These are phyloP conservation scores for Drosophila novamexicana DNA, from an alignment of 1,140 invertebrate genomes.

Conservation along the genomic window DNA sequence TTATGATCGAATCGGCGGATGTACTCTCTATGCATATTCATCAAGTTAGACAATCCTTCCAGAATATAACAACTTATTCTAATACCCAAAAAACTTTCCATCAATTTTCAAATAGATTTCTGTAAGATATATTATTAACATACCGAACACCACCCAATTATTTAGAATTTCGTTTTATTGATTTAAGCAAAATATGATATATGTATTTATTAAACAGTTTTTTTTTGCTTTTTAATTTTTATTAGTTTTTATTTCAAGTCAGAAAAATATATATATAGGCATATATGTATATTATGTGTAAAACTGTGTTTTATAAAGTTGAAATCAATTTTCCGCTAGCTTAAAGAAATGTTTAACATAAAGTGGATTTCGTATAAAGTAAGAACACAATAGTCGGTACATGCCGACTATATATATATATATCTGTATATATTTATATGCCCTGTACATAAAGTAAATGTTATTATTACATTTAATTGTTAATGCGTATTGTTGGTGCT, in stretches of 20 bases:
- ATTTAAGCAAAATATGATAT: constrained; percentile 59
- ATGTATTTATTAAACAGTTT: constrained; percentile 58
- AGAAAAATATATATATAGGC: constrained; percentile 63
- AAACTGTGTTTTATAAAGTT: constrained; percentile 50
- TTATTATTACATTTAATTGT: constrained; percentile 1
- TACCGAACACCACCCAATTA: neutral
- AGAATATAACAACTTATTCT: too few species aligned
- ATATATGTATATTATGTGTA: constrained; percentile 55
- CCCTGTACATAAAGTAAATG: constrained; percentile 16
- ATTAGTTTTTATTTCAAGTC: constrained; percentile 61
- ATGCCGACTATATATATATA: constrained; percentile 17
- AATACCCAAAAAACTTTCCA: too few species aligned
- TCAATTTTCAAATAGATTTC: neutral
- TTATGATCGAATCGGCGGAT: too few species aligned
- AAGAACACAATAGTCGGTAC: constrained; percentile 35
- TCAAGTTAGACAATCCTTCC: too few species aligned
- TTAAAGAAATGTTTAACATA: constrained; percentile 65
- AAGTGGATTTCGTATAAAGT: constrained; percentile 35
- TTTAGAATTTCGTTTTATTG: constrained; percentile 8
- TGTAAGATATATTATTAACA: neutral
- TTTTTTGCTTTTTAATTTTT: constrained; percentile 13
- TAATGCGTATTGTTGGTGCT: constrained; percentile 2
- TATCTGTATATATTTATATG: constrained; percentile 29
- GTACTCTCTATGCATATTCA: too few species aligned
- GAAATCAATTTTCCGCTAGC: constrained; percentile 65